Percentiles rank a stretch among this genome's conserved stretches.
phyloP scores from a whole-genome alignment of 1,140 invertebrate genomes.

The Stratiolaelaps scimitus region DNA sequence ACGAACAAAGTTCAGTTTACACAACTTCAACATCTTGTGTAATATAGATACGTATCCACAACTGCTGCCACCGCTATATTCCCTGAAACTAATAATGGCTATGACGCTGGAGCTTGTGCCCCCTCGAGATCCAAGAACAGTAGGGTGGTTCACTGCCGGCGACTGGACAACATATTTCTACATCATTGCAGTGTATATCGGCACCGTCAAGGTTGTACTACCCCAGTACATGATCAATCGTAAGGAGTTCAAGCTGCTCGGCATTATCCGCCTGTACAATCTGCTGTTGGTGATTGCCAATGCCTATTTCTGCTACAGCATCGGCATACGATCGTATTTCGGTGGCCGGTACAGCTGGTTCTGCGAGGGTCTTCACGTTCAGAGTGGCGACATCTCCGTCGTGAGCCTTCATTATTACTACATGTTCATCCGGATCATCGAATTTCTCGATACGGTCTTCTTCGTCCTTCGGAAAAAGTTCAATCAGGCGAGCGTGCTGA shows the following conservation, averaged over 20 bases:
- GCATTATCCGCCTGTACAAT: slow-evolving; percentile 8
- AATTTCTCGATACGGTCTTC: slow-evolving; percentile 84
- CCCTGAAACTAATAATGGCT: no score
- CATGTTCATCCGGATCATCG: slow-evolving; percentile 81
- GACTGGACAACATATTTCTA: neutral
- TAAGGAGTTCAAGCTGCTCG: slow-evolving; percentile 13
- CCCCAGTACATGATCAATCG: neutral
- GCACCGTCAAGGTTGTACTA: neutral
- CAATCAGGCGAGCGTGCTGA: slow-evolving; percentile 71
- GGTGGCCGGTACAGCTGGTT: slow-evolving; percentile 14
- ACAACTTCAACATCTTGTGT: no score
- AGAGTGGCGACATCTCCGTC: neutral
- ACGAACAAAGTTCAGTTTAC: no score
- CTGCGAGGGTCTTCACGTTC: slow-evolving; percentile 1
- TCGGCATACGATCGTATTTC: neutral
- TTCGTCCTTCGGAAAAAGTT: slow-evolving; percentile 77
- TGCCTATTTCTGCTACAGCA: neutral
- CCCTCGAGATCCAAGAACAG: neutral
- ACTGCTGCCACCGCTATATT: no score
- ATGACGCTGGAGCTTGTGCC: neutral
- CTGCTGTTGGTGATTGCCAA: neutral
- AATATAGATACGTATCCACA: no score
- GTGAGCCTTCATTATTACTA: slow-evolving; percentile 63
- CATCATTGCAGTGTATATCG: neutral
- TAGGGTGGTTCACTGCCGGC: slow-evolving; percentile 18